A percentile compares a stretch with the other conserved stretches of the same genome.
These are phyloP conservation scores for Dasyurus viverrinus DNA, from an alignment of 2,113 vertebrate species.

Conservation along the genomic window DNA sequence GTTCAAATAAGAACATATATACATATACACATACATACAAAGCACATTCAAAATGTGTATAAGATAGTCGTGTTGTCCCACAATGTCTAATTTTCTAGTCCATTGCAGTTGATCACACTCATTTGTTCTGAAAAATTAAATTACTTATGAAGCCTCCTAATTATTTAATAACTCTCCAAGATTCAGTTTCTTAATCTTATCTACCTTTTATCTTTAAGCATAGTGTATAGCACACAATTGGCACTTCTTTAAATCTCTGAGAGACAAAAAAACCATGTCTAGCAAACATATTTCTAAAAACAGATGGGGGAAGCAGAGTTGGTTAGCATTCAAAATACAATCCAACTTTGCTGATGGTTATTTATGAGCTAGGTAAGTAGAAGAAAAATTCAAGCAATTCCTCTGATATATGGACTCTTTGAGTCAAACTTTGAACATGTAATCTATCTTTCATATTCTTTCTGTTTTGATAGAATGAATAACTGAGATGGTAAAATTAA, in stretches of 20 bases:
- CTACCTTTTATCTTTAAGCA: neutral
- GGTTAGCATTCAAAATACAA: neutral
- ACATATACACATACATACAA: neutral
- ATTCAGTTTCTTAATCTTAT: neutral
- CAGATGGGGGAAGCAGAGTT: neutral
- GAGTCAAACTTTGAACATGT: constrained; percentile 48
- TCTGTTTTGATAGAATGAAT: neutral
- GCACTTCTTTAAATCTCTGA: neutral
- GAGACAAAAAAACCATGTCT: neutral
- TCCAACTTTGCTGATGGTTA: constrained; percentile 47
- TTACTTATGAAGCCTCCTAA: neutral
- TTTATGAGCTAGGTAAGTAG: constrained; percentile 43
- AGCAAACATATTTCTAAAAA: neutral
- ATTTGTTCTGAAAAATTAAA: neutral
- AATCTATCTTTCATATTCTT: constrained; percentile 6
- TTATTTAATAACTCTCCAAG: neutral
- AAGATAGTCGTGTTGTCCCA: neutral
- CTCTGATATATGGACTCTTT: constrained; percentile 61
- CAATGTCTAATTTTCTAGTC: neutral
- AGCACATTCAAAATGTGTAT: neutral
- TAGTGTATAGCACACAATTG: neutral
- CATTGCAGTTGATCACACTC: neutral
- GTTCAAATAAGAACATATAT: neutral
- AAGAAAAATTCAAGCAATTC: constrained; percentile 51
- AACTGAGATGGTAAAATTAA: constrained; percentile 17